phyloP scores from a whole-genome alignment of 2,888 invertebrate genomes.

The Mesorhabditis belari region DNA sequence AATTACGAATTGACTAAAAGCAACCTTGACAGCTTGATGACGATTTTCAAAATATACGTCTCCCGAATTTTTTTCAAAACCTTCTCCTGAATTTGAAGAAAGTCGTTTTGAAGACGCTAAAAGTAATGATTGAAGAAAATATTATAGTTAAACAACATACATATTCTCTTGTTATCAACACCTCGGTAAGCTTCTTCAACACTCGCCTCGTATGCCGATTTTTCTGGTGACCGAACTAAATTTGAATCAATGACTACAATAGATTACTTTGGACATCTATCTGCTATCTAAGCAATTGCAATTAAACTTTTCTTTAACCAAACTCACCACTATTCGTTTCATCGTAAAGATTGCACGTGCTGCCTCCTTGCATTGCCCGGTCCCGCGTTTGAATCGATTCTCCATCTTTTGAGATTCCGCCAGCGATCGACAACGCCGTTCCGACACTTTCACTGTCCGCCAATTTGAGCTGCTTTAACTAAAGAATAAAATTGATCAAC shows the following conservation, averaged over 20 bases:
- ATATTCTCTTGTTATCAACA: background rate
- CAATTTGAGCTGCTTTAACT: slow-evolving; percentile 31
- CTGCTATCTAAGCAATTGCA: no score
- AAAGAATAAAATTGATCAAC: slow-evolving; percentile 12
- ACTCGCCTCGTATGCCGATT: slow-evolving; percentile 27
- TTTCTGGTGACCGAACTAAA: background rate
- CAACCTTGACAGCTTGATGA: background rate
- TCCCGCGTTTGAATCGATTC: slow-evolving; percentile 4
- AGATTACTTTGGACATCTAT: no score
- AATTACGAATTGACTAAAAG: no score
- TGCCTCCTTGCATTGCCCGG: slow-evolving; percentile 11
- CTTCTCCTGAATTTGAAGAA: background rate
- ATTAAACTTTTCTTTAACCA: no score
- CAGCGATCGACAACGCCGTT: slow-evolving; percentile 31
- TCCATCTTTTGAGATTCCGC: slow-evolving; percentile 4
- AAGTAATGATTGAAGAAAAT: background rate
- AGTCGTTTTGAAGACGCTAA: background rate
- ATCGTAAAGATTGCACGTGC: slow-evolving; percentile 21
- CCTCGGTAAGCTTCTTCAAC: slow-evolving; percentile 29
- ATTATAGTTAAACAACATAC: background rate
- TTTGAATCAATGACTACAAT: no score
- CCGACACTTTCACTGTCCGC: slow-evolving; percentile 34
- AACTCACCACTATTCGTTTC: background rate
- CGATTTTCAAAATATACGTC: background rate
- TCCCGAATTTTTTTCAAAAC: background rate